Evolutionary conservation across 2,888 invertebrate genomes (phyloP).

Genomic region (Sarcophaga variegata): DNA sequence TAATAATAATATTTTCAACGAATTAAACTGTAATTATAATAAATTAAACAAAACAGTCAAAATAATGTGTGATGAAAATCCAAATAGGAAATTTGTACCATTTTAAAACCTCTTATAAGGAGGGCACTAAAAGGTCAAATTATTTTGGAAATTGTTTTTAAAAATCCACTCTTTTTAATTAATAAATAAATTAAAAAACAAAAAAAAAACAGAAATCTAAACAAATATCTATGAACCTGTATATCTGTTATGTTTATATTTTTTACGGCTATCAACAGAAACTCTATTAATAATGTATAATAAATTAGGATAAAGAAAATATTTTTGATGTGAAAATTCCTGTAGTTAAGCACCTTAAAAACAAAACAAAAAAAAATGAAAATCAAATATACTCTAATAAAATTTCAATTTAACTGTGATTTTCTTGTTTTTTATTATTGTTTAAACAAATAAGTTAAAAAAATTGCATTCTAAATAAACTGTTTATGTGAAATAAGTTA

Average conservation of each 20-base stretch:
- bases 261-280: not conserved
- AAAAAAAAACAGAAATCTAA: too few relatives aligned
- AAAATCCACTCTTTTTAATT: not conserved
- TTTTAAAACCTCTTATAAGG: not conserved
- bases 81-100: constrained; percentile 14
- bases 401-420: constrained; percentile 47
- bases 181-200: not conserved
- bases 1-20: constrained; percentile 21
- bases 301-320: constrained; percentile 29
- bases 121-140: constrained; percentile 18
- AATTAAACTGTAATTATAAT: constrained; percentile 13
- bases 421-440: not conserved
- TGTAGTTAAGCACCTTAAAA: constrained; percentile 42
- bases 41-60: not conserved
- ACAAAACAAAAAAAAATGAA: constrained; percentile 4
- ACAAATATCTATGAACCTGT: not conserved
- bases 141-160: constrained; percentile 5
- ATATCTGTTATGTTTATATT: not conserved
- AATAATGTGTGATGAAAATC: constrained; percentile 1
- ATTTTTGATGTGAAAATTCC: constrained; percentile 52
- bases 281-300: not conserved
- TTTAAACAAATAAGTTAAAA: not conserved
- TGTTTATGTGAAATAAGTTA: constrained; percentile 1
- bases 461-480: constrained; percentile 23
- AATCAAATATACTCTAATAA: constrained; percentile 15